These are phyloP conservation scores for Xiphophorus birchmanni DNA, from an alignment of 2,797 vertebrate species.

Conservation along the genomic window DNA sequence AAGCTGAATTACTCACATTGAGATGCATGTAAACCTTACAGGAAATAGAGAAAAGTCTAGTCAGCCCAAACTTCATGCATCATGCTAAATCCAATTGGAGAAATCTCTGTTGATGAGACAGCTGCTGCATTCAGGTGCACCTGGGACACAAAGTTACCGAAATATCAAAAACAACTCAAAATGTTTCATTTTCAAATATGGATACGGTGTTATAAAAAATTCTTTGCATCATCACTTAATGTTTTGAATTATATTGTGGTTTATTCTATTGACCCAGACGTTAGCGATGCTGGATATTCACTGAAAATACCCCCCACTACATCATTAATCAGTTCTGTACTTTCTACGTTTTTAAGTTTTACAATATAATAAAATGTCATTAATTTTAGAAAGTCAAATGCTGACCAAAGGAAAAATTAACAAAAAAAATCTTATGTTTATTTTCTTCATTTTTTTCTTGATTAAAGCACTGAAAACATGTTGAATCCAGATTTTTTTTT, in stretches of 20 bases:
- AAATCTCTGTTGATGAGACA: neutral
- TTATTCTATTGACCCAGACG: neutral
- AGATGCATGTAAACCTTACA: too few relatives aligned
- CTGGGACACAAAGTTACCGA: neutral
- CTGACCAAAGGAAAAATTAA: conserved; percentile 25
- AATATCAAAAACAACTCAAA: neutral
- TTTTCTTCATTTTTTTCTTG: too few relatives aligned
- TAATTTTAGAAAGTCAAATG: neutral
- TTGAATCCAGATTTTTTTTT: neutral
- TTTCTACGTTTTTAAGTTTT: neutral
- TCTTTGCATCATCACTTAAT: neutral
- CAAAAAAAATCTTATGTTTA: neutral
- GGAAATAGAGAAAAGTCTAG: neutral
- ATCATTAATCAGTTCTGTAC: neutral
- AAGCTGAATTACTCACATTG: too few relatives aligned
- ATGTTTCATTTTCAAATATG: neutral
- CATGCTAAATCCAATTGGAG: neutral
- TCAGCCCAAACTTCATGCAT: neutral
- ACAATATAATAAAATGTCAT: neutral
- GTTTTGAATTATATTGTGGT: neutral
- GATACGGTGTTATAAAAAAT: neutral
- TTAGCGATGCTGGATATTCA: neutral
- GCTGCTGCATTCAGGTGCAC: too few relatives aligned
- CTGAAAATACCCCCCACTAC: neutral
- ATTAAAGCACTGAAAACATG: neutral